A percentile compares a stretch with the other conserved stretches of the same genome.
phyloP scores from a whole-genome alignment of 2,797 vertebrate genomes.

The Trematomus bernacchii region DNA sequence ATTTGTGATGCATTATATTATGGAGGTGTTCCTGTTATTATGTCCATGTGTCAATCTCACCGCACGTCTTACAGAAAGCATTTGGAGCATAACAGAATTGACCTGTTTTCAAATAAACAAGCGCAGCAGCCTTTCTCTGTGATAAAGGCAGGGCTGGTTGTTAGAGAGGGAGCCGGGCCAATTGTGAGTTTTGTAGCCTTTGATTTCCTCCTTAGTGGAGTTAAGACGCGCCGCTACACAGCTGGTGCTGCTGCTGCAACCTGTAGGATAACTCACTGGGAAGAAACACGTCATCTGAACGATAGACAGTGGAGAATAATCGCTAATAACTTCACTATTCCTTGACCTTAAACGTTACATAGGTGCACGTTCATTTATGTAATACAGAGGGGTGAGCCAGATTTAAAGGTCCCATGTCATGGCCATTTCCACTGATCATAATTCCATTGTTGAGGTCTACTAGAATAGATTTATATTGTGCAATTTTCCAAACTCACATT shows the following conservation, averaged over 20 bases:
- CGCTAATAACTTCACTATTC: not conserved
- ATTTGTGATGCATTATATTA: constrained; percentile 3
- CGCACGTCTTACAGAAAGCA: not conserved
- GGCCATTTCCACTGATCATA: too few relatives aligned
- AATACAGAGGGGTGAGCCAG: too few relatives aligned
- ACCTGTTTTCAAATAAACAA: constrained; percentile 24
- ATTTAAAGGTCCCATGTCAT: too few relatives aligned
- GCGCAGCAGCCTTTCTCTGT: constrained; percentile 3
- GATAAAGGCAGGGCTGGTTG: constrained; percentile 36
- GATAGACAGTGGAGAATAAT: not conserved
- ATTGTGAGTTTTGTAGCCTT: constrained; percentile 54
- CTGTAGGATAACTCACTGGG: constrained; percentile 15
- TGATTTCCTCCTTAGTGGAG: constrained; percentile 59
- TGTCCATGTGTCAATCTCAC: not conserved
- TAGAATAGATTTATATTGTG: too few relatives aligned
- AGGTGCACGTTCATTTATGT: not conserved
- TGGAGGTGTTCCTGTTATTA: constrained; percentile 18
- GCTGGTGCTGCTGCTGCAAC: constrained; percentile 47
- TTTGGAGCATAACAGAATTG: not conserved
- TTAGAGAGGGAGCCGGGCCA: constrained; percentile 47
- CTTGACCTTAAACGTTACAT: not conserved
- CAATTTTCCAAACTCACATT: too few relatives aligned
- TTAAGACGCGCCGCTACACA: constrained; percentile 3
- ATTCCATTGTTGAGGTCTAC: too few relatives aligned
- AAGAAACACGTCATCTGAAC: too few relatives aligned